Percentiles rank a stretch among this genome's conserved stretches.
Evolutionary conservation across 1,140 invertebrate genomes (phyloP).

Genomic region (Bradynema listronoti): DNA sequence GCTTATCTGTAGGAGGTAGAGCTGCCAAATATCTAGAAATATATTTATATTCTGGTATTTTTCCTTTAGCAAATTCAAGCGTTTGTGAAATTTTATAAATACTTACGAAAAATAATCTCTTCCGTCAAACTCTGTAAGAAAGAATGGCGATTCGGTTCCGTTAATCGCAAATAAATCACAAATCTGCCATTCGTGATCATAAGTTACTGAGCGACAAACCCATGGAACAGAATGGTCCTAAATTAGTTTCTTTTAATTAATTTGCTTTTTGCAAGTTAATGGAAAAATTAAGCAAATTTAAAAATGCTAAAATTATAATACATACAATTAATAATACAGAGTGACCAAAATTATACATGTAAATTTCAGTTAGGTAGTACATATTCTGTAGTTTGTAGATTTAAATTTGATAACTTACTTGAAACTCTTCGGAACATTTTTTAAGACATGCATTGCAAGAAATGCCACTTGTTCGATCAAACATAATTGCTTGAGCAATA

Average conservation of each 20-base stretch:
- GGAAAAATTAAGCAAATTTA: too few relatives aligned
- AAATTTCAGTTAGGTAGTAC: too few relatives aligned
- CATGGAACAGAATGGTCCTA: slow-evolving; percentile 33
- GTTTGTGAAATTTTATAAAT: neutral
- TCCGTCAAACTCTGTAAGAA: slow-evolving; percentile 37
- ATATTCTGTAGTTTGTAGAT: too few relatives aligned
- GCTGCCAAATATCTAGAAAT: slow-evolving; percentile 32
- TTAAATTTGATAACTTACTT: too few relatives aligned
- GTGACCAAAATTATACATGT: too few relatives aligned
- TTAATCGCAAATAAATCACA: slow-evolving; percentile 49
- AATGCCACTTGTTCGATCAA: slow-evolving; percentile 39
- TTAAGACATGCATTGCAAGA: slow-evolving; percentile 39
- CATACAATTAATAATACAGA: too few relatives aligned
- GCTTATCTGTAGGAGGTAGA: slow-evolving; percentile 39
- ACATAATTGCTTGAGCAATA: slow-evolving; percentile 44
- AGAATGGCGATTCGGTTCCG: slow-evolving; percentile 39
- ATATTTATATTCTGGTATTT: neutral
- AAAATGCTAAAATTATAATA: too few relatives aligned
- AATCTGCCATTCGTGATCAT: slow-evolving; percentile 45
- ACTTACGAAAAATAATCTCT: slow-evolving; percentile 43
- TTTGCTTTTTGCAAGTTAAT: slow-evolving; percentile 4
- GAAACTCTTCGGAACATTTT: too few relatives aligned
- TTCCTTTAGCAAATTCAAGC: slow-evolving; percentile 1
- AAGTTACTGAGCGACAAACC: slow-evolving; percentile 47
- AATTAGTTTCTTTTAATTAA: slow-evolving; percentile 1